These are phyloP conservation scores for Myanophis thanlyinensis DNA, from an alignment of 2,113 vertebrate genomes.

Conservation along the genomic window DNA sequence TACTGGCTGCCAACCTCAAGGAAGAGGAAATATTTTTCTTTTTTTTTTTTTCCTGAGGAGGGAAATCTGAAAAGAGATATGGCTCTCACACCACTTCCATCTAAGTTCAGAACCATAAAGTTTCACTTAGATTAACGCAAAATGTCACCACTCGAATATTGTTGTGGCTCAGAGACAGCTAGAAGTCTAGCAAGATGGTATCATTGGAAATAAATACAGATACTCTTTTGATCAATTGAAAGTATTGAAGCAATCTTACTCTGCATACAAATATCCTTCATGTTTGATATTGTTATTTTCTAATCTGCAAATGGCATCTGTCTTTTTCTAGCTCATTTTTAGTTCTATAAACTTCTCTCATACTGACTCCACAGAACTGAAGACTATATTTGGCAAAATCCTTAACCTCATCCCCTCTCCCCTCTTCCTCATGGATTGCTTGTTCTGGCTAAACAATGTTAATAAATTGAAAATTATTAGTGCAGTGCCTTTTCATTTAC, in stretches of 20 bases:
- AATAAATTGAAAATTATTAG: not conserved
- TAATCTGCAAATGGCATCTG: not conserved
- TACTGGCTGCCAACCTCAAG: not conserved
- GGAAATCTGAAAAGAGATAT: not conserved
- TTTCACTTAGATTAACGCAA: not conserved
- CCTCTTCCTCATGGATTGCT: not conserved
- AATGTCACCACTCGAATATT: not conserved
- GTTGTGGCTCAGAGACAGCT: not conserved
- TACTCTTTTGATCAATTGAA: not conserved
- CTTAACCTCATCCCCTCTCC: not conserved
- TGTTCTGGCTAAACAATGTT: not conserved
- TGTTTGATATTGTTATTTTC: not conserved
- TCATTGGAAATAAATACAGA: not conserved
- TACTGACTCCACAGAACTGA: not conserved
- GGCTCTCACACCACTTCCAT: not conserved
- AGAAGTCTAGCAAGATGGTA: not conserved
- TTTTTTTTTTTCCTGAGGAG: not conserved
- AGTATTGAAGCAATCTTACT: not conserved
- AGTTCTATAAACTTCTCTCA: not conserved
- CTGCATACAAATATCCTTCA: not conserved
- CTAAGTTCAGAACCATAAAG: not conserved
- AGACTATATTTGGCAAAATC: not conserved
- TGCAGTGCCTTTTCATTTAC: not conserved
- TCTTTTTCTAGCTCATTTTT: not conserved
- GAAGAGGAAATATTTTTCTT: too few species aligned